Evolutionary conservation across 2,113 vertebrate genomes (phyloP).

Genomic region (Pelodiscus sinensis): DNA sequence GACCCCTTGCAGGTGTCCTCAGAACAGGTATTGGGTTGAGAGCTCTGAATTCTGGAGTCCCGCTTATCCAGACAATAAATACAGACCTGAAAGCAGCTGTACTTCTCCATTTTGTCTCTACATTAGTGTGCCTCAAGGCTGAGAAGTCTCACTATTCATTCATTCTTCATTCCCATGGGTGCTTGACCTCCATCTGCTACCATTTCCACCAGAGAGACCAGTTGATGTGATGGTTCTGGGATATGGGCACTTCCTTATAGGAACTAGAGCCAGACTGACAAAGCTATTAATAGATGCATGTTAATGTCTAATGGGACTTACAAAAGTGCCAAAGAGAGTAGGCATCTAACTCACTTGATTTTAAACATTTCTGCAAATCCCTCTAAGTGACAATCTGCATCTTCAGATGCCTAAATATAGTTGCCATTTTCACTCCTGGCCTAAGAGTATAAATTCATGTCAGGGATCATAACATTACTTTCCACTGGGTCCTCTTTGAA

Average conservation of each 20-base stretch:
- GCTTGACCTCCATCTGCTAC: accelerated
- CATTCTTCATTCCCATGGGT: neutral
- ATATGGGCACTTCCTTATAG: neutral
- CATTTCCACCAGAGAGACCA: neutral
- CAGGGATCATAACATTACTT: neutral
- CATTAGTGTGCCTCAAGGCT: neutral
- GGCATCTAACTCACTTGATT: neutral
- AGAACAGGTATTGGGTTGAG: neutral
- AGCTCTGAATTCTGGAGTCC: neutral
- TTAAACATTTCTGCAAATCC: neutral
- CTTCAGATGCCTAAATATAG: neutral
- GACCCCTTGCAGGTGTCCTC: neutral
- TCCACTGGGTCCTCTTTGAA: neutral
- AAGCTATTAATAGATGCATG: neutral
- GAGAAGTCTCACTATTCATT: accelerated
- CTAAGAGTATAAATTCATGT: neutral
- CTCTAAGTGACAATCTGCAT: neutral
- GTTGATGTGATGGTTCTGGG: neutral
- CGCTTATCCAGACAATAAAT: neutral
- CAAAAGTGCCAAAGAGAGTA: neutral
- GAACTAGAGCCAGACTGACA: neutral
- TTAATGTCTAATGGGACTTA: neutral
- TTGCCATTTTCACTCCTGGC: neutral
- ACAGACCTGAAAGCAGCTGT: neutral
- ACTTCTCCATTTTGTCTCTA: neutral